Evolutionary conservation across 1,140 invertebrate species (phyloP), one percentile per base, ranked within the genome.

Genomic region (Zaprionus vittiger): DNA sequence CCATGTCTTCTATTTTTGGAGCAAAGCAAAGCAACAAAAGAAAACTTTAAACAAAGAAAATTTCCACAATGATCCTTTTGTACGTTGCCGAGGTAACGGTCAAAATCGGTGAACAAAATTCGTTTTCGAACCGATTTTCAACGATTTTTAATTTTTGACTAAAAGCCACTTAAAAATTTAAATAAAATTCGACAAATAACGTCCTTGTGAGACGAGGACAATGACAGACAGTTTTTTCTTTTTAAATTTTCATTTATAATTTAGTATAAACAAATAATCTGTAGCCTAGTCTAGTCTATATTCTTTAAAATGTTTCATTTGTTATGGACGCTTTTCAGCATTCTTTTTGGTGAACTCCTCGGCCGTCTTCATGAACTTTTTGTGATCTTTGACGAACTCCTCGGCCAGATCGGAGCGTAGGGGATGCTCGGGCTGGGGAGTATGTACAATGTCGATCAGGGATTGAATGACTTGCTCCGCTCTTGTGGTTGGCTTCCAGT

Each of bases 401-500:
- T 99, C 99, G 24, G 98, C 99, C 83, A 99, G 93, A 93, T 99
- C 99, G 55, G 97, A 97, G 82, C 99, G 95, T 37, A 99, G 93
- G 0, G 99, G 98, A 95, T 99, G 99, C 91, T 99, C 98, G 2
- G 99, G 98, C 93, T 99, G 98, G 2, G 99, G 99, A 92, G 99
- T 98, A 93, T 99, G 98, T 15, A 99, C 97, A 93, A 99, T 95
- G 55, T 97, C 97, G 77, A 99, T 96, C 84, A 99, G 94, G 17
- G 98, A 97, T 95, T 99, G 97, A 86, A 99, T 97, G 61, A 99
- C 98, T 96, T 99, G 98, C 94, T 99, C 98, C 76, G 98, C 99
- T 95, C 98, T 98, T 9, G 99, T 99, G 56, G 99, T 99, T 65
- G 99, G 99, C 94, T 99, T 99, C 99, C 99, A 99, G 94, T 99